A percentile compares a stretch with the other conserved stretches of the same genome.
phyloP scores from a whole-genome alignment of 2,888 invertebrate species.

The Drosophila hamatofila region DNA sequence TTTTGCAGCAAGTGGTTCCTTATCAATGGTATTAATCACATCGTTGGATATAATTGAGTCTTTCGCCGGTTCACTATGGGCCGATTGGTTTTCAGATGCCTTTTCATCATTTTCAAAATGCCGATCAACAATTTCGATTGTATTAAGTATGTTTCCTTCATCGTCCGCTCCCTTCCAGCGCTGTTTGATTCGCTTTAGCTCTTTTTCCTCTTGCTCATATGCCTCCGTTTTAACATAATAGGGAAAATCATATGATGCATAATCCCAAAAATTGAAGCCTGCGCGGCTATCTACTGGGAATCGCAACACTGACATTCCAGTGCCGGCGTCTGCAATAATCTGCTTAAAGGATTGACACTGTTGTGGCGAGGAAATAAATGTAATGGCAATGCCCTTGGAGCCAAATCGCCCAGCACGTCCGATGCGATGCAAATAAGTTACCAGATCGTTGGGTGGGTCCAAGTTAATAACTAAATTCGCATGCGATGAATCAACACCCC shows the following conservation, averaged over 20 bases:
- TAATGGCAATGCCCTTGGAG: slow-evolving; percentile 92
- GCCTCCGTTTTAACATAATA: slow-evolving; percentile 40
- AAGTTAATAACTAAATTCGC: slow-evolving; percentile 97
- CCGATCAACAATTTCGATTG: not conserved
- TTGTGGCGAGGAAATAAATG: slow-evolving; percentile 89
- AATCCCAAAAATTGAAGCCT: slow-evolving; percentile 77
- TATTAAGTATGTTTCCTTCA: not conserved
- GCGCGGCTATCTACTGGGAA: slow-evolving; percentile 81
- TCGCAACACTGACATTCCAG: slow-evolving; percentile 86
- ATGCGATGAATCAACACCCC: slow-evolving; percentile 97
- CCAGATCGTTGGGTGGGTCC: slow-evolving; percentile 92
- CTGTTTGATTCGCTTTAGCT: slow-evolving; percentile 42
- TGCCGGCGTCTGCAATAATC: slow-evolving; percentile 87
- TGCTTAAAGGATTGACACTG: slow-evolving; percentile 88
- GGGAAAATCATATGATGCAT: slow-evolving; percentile 64
- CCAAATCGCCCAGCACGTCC: slow-evolving; percentile 98
- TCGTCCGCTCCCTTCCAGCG: slow-evolving; percentile 23
- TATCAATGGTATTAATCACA: not conserved
- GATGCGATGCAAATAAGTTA: slow-evolving; percentile 96
- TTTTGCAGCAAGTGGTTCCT: not conserved
- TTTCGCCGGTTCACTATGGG: not conserved
- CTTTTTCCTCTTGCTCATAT: slow-evolving; percentile 20
- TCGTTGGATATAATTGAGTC: not conserved
- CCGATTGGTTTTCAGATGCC: not conserved
- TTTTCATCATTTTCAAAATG: not conserved